Conservation (phyloP, 2,113 vertebrate species). For the Prolemur simus region DNA sequence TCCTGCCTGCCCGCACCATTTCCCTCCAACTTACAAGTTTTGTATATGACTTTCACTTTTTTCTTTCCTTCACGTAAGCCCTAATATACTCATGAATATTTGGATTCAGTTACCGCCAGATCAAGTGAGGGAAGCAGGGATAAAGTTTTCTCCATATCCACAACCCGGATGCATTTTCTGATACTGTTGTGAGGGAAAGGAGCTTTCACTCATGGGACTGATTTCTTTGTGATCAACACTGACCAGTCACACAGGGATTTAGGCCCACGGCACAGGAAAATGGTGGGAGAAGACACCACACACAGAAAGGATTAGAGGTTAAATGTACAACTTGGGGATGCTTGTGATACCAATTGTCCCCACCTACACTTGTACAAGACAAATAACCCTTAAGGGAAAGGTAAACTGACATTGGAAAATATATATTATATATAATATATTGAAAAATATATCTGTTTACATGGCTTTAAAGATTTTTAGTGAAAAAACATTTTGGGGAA, state of each 20-base stretch:
- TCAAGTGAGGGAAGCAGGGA: background rate
- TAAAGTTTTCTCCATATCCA: background rate
- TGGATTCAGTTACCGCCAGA: background rate
- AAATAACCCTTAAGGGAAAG: background rate
- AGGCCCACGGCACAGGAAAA: background rate
- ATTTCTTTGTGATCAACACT: too few species aligned
- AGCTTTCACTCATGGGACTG: rapidly evolving
- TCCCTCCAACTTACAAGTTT: background rate
- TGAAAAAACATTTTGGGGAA: background rate
- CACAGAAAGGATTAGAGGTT: background rate
- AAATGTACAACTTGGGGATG: background rate
- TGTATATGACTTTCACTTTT: background rate
- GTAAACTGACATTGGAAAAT: background rate
- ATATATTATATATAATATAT: background rate
- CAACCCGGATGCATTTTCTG: background rate
- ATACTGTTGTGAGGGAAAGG: background rate
- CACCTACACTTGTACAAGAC: too few species aligned
- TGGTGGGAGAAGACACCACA: rapidly evolving
- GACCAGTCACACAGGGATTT: background rate
- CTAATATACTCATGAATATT: background rate
- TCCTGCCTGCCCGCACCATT: rapidly evolving
- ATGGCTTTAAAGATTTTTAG: background rate
- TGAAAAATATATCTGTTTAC: background rate
- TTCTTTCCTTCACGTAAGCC: background rate
- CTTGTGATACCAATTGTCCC: background rate